phyloP scores from a whole-genome alignment of 37 sponge, comb jelly and placozoan genomes.

The Bolinopsis microptera region DNA sequence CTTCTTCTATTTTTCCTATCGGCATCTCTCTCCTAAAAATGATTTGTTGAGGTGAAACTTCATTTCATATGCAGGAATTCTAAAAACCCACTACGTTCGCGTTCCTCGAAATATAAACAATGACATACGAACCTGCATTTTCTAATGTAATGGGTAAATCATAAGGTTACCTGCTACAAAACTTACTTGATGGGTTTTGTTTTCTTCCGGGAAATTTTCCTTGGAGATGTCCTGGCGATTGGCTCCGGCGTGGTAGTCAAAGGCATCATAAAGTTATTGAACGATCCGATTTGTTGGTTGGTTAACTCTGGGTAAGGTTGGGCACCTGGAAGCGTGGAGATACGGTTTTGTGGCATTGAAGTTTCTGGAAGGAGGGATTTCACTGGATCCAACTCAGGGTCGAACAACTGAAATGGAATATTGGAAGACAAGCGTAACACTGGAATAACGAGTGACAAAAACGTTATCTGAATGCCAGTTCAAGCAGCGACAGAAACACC shows the following conservation, averaged over 20 bases:
- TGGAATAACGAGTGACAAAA: no score
- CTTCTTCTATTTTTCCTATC: constrained; percentile 36
- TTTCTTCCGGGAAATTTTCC: constrained; percentile 14
- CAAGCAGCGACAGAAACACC: no score
- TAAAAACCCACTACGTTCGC: no score
- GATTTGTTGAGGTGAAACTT: no score
- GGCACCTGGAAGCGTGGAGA: not conserved
- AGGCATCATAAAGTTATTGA: constrained; percentile 5
- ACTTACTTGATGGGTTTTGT: constrained; percentile 32
- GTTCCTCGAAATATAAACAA: no score
- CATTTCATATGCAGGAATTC: no score
- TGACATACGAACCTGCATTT: no score
- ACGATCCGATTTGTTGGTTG: not conserved
- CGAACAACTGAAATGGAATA: constrained; percentile 45
- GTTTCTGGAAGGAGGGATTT: not conserved
- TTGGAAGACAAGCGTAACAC: no score
- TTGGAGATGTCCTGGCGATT: not conserved
- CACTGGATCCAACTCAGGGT: constrained; percentile 37
- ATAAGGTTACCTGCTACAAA: no score
- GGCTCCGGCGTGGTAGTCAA: constrained; percentile 51
- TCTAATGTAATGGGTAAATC: no score
- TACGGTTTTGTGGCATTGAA: not conserved
- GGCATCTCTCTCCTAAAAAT: not conserved
- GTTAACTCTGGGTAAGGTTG: constrained; percentile 25
- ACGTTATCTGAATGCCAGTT: no score